phyloP scores from a whole-genome alignment of 2,113 vertebrate genomes.

The Paraplagusia blochii region DNA sequence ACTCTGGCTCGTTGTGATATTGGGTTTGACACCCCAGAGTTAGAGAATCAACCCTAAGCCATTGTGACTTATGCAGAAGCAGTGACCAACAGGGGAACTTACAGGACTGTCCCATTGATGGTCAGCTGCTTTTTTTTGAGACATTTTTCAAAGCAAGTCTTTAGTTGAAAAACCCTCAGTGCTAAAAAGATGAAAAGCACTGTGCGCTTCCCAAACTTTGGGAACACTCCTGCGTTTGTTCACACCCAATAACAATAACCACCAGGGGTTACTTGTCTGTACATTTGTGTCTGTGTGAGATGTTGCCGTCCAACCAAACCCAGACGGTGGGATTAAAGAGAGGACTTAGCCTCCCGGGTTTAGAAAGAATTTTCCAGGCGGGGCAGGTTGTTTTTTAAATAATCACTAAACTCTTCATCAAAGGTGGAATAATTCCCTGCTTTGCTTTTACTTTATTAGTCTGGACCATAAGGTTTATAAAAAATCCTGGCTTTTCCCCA shows the following conservation, averaged over 20 bases:
- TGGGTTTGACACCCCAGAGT: too few relatives aligned
- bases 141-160: neutral
- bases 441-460: too few relatives aligned
- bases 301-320: constrained; percentile 27
- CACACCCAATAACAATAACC: constrained; percentile 15
- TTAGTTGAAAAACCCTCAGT: neutral
- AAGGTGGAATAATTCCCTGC: too few relatives aligned
- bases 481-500: too few relatives aligned
- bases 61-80: too few relatives aligned
- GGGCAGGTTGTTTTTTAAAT: constrained; percentile 24
- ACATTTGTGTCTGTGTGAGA: constrained; percentile 14
- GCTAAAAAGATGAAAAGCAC: neutral
- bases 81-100: too few relatives aligned
- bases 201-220: neutral
- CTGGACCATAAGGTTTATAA: too few relatives aligned
- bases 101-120: too few relatives aligned
- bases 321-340: constrained; percentile 54
- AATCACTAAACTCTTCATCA: too few relatives aligned
- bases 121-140: too few relatives aligned
- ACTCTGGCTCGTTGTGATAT: too few relatives aligned
- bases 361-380: constrained; percentile 34
- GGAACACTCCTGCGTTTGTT: neutral
- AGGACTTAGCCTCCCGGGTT: constrained; percentile 13
- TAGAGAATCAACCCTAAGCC: too few relatives aligned
- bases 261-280: neutral